A percentile compares a stretch with the other conserved stretches of the same genome.
phyloP scores from a whole-genome alignment of 2,797 vertebrate genomes.

The Lateolabrax maculatus region DNA sequence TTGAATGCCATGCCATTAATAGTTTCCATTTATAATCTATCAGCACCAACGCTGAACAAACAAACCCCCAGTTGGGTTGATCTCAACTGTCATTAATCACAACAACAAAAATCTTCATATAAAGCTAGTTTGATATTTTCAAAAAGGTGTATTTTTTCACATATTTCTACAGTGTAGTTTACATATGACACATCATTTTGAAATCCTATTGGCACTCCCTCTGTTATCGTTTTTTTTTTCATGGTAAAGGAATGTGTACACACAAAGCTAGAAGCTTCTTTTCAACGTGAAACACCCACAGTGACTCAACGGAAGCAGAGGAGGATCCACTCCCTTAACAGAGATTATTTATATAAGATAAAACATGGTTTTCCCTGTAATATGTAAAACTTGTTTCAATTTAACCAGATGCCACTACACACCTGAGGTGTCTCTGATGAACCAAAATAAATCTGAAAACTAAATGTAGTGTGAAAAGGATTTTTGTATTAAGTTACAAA shows the following conservation, averaged over 20 bases:
- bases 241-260: not conserved
- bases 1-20: not conserved
- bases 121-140: not conserved
- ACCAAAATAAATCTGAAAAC: not conserved
- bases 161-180: slow-evolving; percentile 6
- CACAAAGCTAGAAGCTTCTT: not conserved
- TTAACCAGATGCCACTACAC: not conserved
- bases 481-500: not conserved
- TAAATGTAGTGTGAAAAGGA: no score
- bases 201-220: slow-evolving; percentile 20
- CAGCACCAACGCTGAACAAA: not conserved
- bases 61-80: not conserved
- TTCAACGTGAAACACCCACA: slow-evolving; percentile 21
- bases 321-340: not conserved
- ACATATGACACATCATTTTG: slow-evolving; percentile 44
- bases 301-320: slow-evolving; percentile 28
- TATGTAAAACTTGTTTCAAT: not conserved
- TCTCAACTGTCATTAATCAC: not conserved
- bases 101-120: not conserved
- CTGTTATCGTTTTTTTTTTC: not conserved
- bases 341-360: not conserved
- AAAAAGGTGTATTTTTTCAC: not conserved
- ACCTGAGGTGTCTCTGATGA: not conserved
- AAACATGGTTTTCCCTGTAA: not conserved
- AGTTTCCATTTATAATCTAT: slow-evolving; percentile 5